Percentiles rank a stretch among this genome's conserved stretches.
Evolutionary conservation across 2,113 vertebrate species (phyloP).

Genomic region (Willisornis vidua): DNA sequence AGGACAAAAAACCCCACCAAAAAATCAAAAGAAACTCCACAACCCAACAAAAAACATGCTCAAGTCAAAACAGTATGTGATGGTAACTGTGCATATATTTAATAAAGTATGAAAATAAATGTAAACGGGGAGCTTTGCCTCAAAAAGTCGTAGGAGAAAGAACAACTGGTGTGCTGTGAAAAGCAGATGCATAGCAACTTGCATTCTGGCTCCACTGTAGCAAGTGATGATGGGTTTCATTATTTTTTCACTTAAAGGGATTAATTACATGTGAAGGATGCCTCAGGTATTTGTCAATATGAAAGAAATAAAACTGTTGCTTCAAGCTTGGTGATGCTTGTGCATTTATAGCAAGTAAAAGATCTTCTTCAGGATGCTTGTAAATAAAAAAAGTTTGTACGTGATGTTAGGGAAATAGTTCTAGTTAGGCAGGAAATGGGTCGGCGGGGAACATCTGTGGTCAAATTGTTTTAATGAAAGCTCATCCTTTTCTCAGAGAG

Average conservation of each 20-base stretch:
- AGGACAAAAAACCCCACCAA: background rate
- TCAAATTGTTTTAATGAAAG: background rate
- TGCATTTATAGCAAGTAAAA: background rate
- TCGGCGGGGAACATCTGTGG: background rate
- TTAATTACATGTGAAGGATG: background rate
- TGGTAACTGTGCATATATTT: background rate
- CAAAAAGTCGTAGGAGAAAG: background rate
- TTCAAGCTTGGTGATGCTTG: background rate
- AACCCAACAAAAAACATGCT: background rate
- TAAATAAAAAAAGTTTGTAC: background rate
- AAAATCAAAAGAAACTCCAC: background rate
- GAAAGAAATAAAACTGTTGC: background rate
- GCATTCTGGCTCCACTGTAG: background rate
- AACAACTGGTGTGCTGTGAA: background rate
- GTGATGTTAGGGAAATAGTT: conserved; percentile 1
- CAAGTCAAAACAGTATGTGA: background rate
- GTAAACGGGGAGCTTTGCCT: background rate
- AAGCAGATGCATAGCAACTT: background rate
- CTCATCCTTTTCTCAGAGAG: background rate
- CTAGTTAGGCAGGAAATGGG: background rate
- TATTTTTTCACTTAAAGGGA: background rate
- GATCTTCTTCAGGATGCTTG: background rate
- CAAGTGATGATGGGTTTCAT: background rate
- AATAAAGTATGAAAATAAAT: background rate
- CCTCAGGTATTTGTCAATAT: background rate